Evolutionary conservation across 2,888 invertebrate species (phyloP).

Genomic region (Eupelmus urozonus): DNA sequence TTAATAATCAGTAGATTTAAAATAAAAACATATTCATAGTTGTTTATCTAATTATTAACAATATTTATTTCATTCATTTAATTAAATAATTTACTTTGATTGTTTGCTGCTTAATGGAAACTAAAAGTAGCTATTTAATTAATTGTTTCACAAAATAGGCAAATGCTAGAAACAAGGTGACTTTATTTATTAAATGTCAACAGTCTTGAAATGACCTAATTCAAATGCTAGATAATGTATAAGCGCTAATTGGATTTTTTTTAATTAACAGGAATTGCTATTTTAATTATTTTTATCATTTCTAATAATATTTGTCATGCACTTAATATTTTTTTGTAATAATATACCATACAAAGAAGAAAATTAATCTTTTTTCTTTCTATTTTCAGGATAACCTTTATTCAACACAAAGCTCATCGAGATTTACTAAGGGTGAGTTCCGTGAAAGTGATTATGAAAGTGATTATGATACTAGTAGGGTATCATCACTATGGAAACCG

Average conservation of each 20-base stretch:
- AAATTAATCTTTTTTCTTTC: constrained; percentile 2
- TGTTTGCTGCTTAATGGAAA: background rate
- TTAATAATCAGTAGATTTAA: background rate
- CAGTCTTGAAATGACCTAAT: background rate
- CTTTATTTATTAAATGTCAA: background rate
- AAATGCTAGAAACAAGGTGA: no score
- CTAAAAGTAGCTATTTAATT: background rate
- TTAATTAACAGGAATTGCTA: background rate
- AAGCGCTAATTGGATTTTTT: background rate
- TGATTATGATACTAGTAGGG: constrained; percentile 83
- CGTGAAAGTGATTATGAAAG: constrained; percentile 86
- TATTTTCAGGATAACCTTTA: constrained; percentile 76
- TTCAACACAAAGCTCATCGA: constrained; percentile 82
- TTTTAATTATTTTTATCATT: background rate
- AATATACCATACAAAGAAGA: no score
- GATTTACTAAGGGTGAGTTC: constrained; percentile 83
- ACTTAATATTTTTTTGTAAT: background rate
- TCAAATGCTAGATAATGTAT: constrained; percentile 3
- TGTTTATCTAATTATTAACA: constrained; percentile 4
- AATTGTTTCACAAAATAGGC: no score
- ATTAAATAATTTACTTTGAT: background rate
- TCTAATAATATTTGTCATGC: background rate
- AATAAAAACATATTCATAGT: constrained; percentile 20
- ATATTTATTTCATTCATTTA: background rate
- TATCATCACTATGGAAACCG: constrained; percentile 82